These are phyloP conservation scores for Seriola dumerili DNA, from an alignment of 2,113 vertebrate genomes.

Conservation along the genomic window DNA sequence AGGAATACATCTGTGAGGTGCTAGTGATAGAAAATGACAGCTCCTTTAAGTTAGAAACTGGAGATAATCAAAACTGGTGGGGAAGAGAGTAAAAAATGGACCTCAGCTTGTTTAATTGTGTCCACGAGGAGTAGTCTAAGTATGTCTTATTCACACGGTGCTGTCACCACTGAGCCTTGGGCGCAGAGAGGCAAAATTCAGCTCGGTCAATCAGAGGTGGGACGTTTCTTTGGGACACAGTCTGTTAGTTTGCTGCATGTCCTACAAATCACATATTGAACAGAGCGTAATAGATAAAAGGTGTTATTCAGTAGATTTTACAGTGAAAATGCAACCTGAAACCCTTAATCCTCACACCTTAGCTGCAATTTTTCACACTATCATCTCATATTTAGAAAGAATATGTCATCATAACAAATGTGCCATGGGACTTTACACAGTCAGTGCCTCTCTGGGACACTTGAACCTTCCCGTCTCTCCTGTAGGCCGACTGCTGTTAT, in stretches of 20 bases:
- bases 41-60: slow-evolving; percentile 38
- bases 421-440: background rate
- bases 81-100: slow-evolving; percentile 26
- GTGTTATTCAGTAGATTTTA: background rate
- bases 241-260: background rate
- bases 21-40: slow-evolving; percentile 34
- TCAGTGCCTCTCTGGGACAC: background rate
- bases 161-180: slow-evolving; percentile 39
- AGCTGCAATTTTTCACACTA: slow-evolving; percentile 1
- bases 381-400: slow-evolving; percentile 3
- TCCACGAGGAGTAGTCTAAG: slow-evolving; percentile 47
- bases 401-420: slow-evolving; percentile 3
- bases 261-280: slow-evolving; percentile 12
- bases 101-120: slow-evolving; percentile 44
- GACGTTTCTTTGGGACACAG: background rate
- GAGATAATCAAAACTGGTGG: slow-evolving; percentile 50
- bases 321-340: background rate
- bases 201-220: slow-evolving; percentile 34
- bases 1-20: slow-evolving; percentile 27
- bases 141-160: slow-evolving; percentile 32
- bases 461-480: background rate
- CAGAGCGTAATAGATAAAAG: background rate
- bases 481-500: slow-evolving; percentile 30
- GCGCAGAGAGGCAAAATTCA: slow-evolving; percentile 13
- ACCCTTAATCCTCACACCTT: slow-evolving; percentile 1